Evolutionary conservation across 1,140 invertebrate genomes (phyloP).

Genomic region (Cotesia glomerata): DNA sequence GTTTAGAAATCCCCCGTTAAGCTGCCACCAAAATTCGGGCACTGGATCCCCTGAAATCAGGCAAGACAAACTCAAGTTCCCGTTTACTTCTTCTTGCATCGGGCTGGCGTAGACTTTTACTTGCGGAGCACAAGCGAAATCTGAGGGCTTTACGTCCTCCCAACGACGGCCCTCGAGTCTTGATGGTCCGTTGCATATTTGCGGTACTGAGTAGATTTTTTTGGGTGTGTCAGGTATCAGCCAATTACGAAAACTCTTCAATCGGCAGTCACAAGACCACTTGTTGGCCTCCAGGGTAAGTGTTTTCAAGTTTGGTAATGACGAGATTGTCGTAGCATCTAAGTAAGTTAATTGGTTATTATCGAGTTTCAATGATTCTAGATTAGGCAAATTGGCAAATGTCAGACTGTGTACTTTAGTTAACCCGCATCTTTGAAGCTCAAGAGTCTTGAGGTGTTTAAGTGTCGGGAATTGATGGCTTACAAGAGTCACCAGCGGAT

Average conservation of each 20-base stretch:
- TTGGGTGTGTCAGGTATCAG: conserved; percentile 68
- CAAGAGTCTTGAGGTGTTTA: conserved; percentile 73
- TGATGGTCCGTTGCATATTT: conserved; percentile 69
- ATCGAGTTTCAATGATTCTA: conserved; percentile 76
- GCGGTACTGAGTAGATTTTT: conserved; percentile 71
- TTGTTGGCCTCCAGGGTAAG: conserved; percentile 83
- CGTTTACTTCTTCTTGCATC: conserved; percentile 74
- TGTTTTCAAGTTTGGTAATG: conserved; percentile 75
- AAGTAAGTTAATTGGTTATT: conserved; percentile 73
- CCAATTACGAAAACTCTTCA: conserved; percentile 83
- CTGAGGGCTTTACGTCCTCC: conserved; percentile 70
- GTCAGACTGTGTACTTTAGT: conserved; percentile 74
- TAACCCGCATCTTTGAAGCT: conserved; percentile 79
- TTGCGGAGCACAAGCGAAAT: conserved; percentile 78
- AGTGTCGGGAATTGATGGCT: conserved; percentile 75
- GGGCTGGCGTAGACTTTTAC: conserved; percentile 69
- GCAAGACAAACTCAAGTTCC: conserved; percentile 81
- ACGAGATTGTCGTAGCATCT: conserved; percentile 70
- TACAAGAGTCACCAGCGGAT: conserved; percentile 70
- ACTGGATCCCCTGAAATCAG: conserved; percentile 81
- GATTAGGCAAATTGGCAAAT: conserved; percentile 69
- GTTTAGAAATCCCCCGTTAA: conserved; percentile 72
- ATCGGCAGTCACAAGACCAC: conserved; percentile 86
- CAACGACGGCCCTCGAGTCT: conserved; percentile 68
- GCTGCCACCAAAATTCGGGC: conserved; percentile 82